These are phyloP conservation scores for Spodoptera picta DNA, from an alignment of 2,888 invertebrate genomes.

Conservation along the genomic window DNA sequence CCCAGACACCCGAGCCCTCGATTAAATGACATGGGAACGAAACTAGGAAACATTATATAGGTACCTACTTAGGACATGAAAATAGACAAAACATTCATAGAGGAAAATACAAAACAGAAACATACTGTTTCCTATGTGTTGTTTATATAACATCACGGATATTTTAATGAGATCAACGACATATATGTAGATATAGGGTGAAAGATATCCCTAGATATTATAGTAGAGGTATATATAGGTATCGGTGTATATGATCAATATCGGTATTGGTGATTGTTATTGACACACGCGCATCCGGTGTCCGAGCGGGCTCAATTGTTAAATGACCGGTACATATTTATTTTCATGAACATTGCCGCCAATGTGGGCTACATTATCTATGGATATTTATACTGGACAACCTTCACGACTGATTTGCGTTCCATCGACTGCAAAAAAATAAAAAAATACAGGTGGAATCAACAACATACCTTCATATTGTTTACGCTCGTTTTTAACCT, in stretches of 20 bases:
- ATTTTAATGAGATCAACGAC: no score
- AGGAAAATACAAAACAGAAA: no score
- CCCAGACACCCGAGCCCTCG: constrained; percentile 60
- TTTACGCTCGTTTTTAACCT: constrained; percentile 1
- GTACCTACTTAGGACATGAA: no score
- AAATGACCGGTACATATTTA: constrained; percentile 61
- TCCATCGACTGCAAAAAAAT: constrained; percentile 24
- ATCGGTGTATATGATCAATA: constrained; percentile 44
- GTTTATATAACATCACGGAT: no score
- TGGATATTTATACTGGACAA: constrained; percentile 30
- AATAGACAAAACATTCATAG: no score
- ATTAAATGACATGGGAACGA: constrained; percentile 65
- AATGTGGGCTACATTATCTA: constrained; percentile 43
- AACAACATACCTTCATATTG: constrained; percentile 1
- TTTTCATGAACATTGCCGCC: constrained; percentile 50
- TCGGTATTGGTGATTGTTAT: constrained; percentile 59
- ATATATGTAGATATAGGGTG: no score
- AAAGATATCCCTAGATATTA: not conserved
- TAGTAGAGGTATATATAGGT: not conserved
- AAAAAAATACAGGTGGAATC: constrained; percentile 23
- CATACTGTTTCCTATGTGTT: no score
- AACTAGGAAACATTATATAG: constrained; percentile 21
- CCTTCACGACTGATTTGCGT: constrained; percentile 44
- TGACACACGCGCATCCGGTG: constrained; percentile 62
- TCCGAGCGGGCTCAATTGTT: constrained; percentile 60